Conservation (phyloP, 2,113 vertebrate species). For the Vidua chalybeata region DNA sequence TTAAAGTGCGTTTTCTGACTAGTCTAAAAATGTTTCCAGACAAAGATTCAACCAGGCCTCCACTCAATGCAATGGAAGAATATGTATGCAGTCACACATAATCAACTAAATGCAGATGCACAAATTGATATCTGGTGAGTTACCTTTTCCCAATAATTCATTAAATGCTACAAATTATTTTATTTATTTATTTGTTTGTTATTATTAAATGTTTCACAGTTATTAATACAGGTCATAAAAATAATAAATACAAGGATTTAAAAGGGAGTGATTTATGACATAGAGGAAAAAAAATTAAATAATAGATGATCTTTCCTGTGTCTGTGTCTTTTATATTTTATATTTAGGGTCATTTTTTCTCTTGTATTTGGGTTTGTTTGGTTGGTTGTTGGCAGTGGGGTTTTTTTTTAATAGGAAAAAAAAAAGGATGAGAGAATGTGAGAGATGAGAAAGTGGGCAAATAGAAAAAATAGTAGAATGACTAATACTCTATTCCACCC, state of each 20-base stretch:
- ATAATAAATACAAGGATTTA: neutral
- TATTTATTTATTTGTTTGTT: neutral
- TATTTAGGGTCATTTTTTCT: neutral
- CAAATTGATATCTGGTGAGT: neutral
- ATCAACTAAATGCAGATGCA: neutral
- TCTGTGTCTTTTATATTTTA: neutral
- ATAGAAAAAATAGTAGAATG: neutral
- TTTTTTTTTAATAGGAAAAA: neutral
- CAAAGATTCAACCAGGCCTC: fast-evolving
- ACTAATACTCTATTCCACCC: neutral
- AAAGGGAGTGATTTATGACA: neutral
- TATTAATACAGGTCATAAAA: neutral
- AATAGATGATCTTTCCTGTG: neutral
- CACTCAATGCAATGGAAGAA: neutral
- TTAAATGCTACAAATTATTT: neutral
- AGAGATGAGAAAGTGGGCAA: neutral
- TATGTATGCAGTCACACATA: neutral
- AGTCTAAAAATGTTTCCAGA: neutral
- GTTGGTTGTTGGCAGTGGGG: fast-evolving
- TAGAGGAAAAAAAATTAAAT: neutral
- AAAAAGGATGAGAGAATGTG: neutral
- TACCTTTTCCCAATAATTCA: neutral
- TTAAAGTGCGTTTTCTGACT: neutral
- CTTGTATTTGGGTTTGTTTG: neutral
- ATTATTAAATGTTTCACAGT: neutral